Evolutionary conservation across 1,140 invertebrate species (phyloP).

Genomic region (Leguminivora glycinivorella): DNA sequence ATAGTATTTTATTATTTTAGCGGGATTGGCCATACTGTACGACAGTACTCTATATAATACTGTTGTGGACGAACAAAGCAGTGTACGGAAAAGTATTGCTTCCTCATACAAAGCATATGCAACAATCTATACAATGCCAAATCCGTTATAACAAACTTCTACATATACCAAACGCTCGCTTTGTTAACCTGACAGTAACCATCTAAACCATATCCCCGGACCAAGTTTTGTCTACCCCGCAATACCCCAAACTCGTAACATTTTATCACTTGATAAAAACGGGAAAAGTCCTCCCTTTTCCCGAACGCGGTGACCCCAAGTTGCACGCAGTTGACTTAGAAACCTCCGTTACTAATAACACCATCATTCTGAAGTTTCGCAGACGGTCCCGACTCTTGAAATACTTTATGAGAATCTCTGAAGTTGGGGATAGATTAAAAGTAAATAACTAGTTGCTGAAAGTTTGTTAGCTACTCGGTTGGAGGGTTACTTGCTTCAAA

Average conservation of each 20-base stretch:
- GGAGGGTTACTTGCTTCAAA: neutral
- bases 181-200: neutral
- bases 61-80: no score
- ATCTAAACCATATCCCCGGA: neutral
- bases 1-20: no score
- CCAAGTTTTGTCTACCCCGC: slow-evolving; percentile 43
- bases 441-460: slow-evolving; percentile 23
- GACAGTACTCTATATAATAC: no score
- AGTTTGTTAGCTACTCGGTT: slow-evolving; percentile 21
- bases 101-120: no score
- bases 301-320: slow-evolving; percentile 37
- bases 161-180: no score
- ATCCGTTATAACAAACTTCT: no score
- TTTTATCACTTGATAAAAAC: slow-evolving; percentile 53
- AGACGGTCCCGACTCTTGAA: neutral
- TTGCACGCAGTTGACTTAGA: slow-evolving; percentile 30
- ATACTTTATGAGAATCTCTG: slow-evolving; percentile 16
- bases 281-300: slow-evolving; percentile 42
- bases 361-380: slow-evolving; percentile 8
- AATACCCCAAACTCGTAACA: slow-evolving; percentile 41
- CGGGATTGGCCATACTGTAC: no score
- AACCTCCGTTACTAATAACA: slow-evolving; percentile 17
- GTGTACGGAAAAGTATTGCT: no score
- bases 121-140: no score
- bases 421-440: slow-evolving; percentile 24